Percentiles rank a stretch among this genome's conserved stretches.
Conservation (phyloP, 2,888 invertebrate species). For the Sphaerophoria rueppellii region DNA sequence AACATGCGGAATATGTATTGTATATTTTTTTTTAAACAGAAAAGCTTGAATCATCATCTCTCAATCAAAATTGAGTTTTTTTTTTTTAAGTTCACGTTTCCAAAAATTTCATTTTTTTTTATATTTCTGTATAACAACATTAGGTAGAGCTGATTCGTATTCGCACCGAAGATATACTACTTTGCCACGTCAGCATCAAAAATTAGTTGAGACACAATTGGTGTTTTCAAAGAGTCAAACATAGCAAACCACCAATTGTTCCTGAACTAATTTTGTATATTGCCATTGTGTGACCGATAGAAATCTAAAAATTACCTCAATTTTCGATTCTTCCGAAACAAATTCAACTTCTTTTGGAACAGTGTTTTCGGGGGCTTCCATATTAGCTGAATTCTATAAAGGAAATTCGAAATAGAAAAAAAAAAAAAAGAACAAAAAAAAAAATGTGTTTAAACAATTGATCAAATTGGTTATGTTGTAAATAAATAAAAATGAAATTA, state of each 20-base stretch:
- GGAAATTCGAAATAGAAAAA: slow-evolving; percentile 4
- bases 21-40: no score
- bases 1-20: no score
- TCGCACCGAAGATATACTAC: slow-evolving; percentile 32
- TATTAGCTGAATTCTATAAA: slow-evolving; percentile 81
- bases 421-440: slow-evolving; percentile 16
- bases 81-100: not conserved
- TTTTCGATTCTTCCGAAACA: slow-evolving; percentile 84
- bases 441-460: not conserved
- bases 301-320: slow-evolving; percentile 78
- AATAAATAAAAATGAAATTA: slow-evolving; percentile 15
- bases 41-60: not conserved
- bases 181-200: slow-evolving; percentile 51
- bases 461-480: not conserved
- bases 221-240: slow-evolving; percentile 17
- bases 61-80: not conserved
- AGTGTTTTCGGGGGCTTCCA: slow-evolving; percentile 81
- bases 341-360: slow-evolving; percentile 87
- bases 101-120: no score
- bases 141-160: slow-evolving; percentile 65
- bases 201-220: slow-evolving; percentile 14
- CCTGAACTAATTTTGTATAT: not conserved
- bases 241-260: slow-evolving; percentile 20
- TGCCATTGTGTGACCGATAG: slow-evolving; percentile 32
- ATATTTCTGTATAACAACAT: slow-evolving; percentile 68